Evolutionary conservation across 1,140 invertebrate species (phyloP), one percentile per base, ranked within the genome.

Genomic region (Anoplophora glabripennis): DNA sequence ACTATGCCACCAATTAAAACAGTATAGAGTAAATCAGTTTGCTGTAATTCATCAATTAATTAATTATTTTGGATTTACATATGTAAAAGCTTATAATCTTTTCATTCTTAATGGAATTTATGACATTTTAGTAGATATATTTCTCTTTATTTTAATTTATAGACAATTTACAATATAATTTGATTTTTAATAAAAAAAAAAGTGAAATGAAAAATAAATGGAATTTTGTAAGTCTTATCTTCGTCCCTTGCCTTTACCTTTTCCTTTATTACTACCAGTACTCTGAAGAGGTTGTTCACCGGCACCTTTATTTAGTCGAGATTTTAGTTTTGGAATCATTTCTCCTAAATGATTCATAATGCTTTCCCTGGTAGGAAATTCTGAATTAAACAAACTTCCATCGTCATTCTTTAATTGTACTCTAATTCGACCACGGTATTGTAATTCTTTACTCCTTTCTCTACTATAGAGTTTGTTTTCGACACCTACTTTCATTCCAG

Each of bases 401-500:
- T 97, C 92, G 71, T 96, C 93, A 74, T 96, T 91, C 76, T 89
- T 94, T 15, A 99, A 77, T 72, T 98, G 94, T 0, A 99, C 88
- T 55, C 94, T 80, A 55, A 99, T 89, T 45, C 96, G 81, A 1
- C 96, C 96, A 64, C 92, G 82, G 64, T 84, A 87, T 11, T 88
- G 74, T 7, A 88, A 75, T 78, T 98, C 93, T 77, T 93, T 93
- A 72, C 94, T 95, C 42, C 84, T 79, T 76, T 99, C 96, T 38
- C 92, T 81, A n/a, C 89, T 86, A 75, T 98, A 96, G 5, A 93
- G 79, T 79, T 98, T 98, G 71, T 96, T 95, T 80, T 98, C 94
- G n/a, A 95, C 86, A 28, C 87, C 89, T 53, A 96, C 86, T 65
- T 87, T 88, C 18, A 98, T 77, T 34, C 92, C 92, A 46, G 87